Evolutionary conservation across 2,113 vertebrate genomes (phyloP).

Genomic region (Nansenia antarctica): DNA sequence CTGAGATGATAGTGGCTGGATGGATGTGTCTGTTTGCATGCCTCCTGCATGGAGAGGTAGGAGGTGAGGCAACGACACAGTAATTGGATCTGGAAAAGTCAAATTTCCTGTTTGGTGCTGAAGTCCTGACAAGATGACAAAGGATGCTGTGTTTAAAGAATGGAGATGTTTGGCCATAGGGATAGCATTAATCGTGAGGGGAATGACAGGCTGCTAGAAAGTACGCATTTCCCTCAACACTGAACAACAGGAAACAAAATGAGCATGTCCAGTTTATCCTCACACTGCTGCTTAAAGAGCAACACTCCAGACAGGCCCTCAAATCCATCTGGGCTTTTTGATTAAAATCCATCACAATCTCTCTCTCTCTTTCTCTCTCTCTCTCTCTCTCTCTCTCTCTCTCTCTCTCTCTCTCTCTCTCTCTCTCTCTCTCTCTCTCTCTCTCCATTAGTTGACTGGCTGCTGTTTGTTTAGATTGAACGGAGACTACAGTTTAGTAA

Average conservation of each 20-base stretch:
- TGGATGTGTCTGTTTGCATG: conserved; percentile 19
- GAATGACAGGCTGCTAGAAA: conserved; percentile 40
- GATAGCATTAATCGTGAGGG: conserved; percentile 47
- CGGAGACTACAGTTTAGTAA: background rate
- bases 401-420: background rate
- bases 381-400: background rate
- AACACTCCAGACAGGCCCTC: background rate
- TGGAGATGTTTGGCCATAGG: conserved; percentile 50
- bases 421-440: no score
- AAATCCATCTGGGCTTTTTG: background rate
- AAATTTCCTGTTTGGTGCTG: conserved; percentile 63
- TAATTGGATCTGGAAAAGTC: conserved; percentile 70
- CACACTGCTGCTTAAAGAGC: conserved; percentile 4
- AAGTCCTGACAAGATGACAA: conserved; percentile 61
- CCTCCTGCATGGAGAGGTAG: conserved; percentile 18
- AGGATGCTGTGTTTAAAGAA: conserved; percentile 50
- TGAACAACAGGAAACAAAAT: conserved; percentile 37
- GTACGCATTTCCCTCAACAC: conserved; percentile 31
- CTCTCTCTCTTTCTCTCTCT: background rate
- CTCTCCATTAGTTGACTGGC: background rate
- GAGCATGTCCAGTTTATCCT: conserved; percentile 5
- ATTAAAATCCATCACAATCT: background rate
- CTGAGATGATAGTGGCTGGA: conserved; percentile 30
- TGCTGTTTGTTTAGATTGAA: background rate
- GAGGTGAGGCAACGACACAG: conserved; percentile 49